Evolutionary conservation across 2,888 invertebrate species (phyloP).

Genomic region (Carcina quercana): DNA sequence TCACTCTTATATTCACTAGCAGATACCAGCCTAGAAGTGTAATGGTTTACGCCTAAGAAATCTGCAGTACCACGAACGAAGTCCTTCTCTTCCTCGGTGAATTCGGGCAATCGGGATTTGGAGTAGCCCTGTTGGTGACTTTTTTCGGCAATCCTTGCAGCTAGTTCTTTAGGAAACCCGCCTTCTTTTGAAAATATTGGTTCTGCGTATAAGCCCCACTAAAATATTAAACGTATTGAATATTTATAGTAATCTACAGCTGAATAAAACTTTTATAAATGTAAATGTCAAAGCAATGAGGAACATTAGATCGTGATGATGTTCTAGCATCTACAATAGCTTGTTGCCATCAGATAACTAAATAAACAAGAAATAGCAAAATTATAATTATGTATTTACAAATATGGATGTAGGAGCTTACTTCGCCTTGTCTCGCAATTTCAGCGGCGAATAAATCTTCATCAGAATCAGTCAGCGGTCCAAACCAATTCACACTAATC

Average conservation of each 20-base stretch:
- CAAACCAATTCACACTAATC: constrained; percentile 29
- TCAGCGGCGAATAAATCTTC: constrained; percentile 43
- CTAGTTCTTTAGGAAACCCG: constrained; percentile 60
- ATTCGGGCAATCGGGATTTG: constrained; percentile 33
- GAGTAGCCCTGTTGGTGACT: constrained; percentile 33
- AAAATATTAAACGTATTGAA: neutral
- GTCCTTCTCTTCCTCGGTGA: constrained; percentile 30
- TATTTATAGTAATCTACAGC: too few species aligned
- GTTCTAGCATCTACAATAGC: too few species aligned
- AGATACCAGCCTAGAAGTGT: constrained; percentile 19
- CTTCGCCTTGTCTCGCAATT: constrained; percentile 26
- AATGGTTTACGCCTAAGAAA: constrained; percentile 26
- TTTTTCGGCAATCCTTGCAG: constrained; percentile 44
- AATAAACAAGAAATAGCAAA: too few species aligned
- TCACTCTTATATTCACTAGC: constrained; percentile 23
- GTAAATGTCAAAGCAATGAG: too few species aligned
- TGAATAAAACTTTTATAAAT: too few species aligned
- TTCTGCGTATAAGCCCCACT: constrained; percentile 54
- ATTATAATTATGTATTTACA: too few species aligned
- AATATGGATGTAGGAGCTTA: too few species aligned
- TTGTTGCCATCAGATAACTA: too few species aligned
- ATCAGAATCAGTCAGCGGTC: constrained; percentile 35
- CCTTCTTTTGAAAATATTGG: constrained; percentile 58
- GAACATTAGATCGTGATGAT: too few species aligned
- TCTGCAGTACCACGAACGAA: constrained; percentile 38